Evolutionary conservation across 1,140 invertebrate species (phyloP).

Genomic region (Drosophila takahashii): DNA sequence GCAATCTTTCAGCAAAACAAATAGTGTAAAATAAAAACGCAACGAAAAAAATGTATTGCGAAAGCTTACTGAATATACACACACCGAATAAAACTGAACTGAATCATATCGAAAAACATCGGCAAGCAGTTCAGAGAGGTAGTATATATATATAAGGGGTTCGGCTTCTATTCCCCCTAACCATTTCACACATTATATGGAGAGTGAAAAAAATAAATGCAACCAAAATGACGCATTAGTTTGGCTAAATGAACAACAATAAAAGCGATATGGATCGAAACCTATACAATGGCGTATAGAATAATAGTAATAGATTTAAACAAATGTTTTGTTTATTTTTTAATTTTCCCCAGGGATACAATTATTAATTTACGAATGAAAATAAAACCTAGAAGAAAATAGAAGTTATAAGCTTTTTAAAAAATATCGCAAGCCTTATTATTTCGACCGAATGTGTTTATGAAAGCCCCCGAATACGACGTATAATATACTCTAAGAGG

Average conservation of each 20-base stretch:
- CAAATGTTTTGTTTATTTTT: too few species aligned
- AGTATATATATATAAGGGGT: background rate
- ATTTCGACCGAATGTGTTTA: background rate
- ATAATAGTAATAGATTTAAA: background rate
- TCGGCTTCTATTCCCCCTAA: background rate
- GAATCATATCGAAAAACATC: slow-evolving; percentile 21
- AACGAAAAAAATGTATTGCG: slow-evolving; percentile 14
- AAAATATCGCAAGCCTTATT: background rate
- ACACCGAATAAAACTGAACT: slow-evolving; percentile 16
- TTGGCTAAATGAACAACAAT: slow-evolving; percentile 32
- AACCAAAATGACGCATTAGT: slow-evolving; percentile 36
- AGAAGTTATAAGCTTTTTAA: background rate
- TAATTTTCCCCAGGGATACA: too few species aligned
- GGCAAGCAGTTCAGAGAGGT: background rate
- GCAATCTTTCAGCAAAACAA: slow-evolving; percentile 24
- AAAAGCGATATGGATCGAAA: slow-evolving; percentile 32
- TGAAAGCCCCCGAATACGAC: background rate
- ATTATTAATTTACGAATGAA: too few species aligned
- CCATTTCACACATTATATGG: slow-evolving; percentile 13
- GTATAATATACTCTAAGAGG: slow-evolving; percentile 18
- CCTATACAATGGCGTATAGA: background rate
- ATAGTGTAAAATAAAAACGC: slow-evolving; percentile 13
- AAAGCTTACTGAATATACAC: slow-evolving; percentile 13
- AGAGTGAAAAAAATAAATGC: slow-evolving; percentile 15
- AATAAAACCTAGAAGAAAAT: too few species aligned